Evolutionary conservation across 2,888 invertebrate species (phyloP), one percentile per base, ranked within the genome.

Genomic region (Heliconius hortense): DNA sequence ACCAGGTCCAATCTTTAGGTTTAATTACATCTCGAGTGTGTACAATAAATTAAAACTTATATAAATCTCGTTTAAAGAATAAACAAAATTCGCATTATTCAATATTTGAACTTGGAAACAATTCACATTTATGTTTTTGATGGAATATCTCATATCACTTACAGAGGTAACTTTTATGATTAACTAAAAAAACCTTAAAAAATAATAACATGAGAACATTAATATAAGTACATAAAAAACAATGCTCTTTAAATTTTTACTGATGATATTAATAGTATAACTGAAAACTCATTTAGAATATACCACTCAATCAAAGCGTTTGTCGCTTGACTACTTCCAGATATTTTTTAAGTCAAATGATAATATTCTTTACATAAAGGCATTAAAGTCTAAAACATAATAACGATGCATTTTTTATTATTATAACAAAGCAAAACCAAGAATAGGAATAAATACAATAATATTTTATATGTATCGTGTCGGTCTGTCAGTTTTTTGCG

Each of bases 401-500:
- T 28, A 43, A 71, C 35, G 26, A 28, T 70, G 18, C 24, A 13
- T 64, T 48, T 48, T 48, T 53, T 67, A 43, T 64, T 59, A 53
- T 59, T 60, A 26, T 39, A 67, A 66, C 0, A 62, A 28, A 43
- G 18, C 24, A 56, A 13, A 1, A 24, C n/a, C 31, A 35, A 56
- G 31, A 35, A 56, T 63, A 48, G 69, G 43, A 56, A 56, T 28
- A 64, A 74, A 74, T 74, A 64, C 26, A 21, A 63, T 59, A 56
- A 39, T 73, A 71, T 77, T 75, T 78, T 72, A 72, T 74, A 76
- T 66, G 76, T 74, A 73, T 78, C 72, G 69, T 77, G 78, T 80
- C 79, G 74, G 78, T 74, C 59, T 76, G 75, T 74, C 76, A 72
- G 67, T 78, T 81, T 82, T 82, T 82, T 82, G 77, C 78, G 78